Conservation (phyloP, 2,797 vertebrate species). For the Enteromius mattozi region DNA sequence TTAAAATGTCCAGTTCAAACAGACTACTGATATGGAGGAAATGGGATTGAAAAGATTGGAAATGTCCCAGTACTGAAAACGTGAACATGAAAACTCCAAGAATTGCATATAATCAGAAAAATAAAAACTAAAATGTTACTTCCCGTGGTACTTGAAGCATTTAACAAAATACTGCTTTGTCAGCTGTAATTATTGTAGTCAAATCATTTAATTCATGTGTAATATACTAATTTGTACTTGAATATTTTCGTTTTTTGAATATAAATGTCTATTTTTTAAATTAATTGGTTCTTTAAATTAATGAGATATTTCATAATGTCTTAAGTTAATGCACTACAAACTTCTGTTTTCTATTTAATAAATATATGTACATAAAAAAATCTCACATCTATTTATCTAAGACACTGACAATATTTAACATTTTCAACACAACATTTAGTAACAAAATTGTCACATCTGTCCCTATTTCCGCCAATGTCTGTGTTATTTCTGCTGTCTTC, state of each 20-base stretch:
- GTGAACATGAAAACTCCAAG: neutral
- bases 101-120: neutral
- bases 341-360: conserved; percentile 46
- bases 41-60: neutral
- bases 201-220: conserved; percentile 37
- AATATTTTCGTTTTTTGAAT: conserved; percentile 34
- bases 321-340: conserved; percentile 31
- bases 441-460: neutral
- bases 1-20: conserved; percentile 18
- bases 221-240: conserved; percentile 45
- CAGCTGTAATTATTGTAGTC: conserved; percentile 31
- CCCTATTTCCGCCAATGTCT: neutral
- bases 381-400: neutral
- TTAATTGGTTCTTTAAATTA: conserved; percentile 19
- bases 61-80: neutral
- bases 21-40: neutral
- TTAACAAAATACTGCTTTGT: conserved; percentile 7
- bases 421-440: neutral
- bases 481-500: neutral
- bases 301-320: conserved; percentile 34
- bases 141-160: conserved; percentile 32
- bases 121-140: neutral
- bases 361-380: conserved; percentile 33
- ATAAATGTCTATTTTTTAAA: conserved; percentile 58
- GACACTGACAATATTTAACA: neutral